Base-by-base conservation (phyloP, 2,113 vertebrate species). In the Ascaphus truei region DNA sequence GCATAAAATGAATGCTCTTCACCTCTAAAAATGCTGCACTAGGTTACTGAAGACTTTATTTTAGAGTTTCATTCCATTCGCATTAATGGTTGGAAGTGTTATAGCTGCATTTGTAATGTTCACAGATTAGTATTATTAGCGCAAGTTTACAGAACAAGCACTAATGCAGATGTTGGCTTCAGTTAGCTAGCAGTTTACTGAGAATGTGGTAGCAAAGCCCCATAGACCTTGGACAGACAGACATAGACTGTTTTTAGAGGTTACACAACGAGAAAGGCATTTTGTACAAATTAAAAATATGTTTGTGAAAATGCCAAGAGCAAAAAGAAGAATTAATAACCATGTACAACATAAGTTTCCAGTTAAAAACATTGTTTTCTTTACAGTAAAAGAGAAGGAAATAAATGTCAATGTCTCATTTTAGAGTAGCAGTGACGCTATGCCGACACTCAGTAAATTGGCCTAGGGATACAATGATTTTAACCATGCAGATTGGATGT, bases 251-350 rank as follows among this genome's bases (percentile, higher is more conserved):
- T 57, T 57, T 37, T 37, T 20, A 25, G 33, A 37, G 55, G 20
- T 57, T 59, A 59, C 56, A 59, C 13, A 7, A 59, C 26, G 36
- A 59, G 56, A 59, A 59, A 59, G 56, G 56, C 33, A 59, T 59
- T 59, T 59, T 41, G 34, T 59, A 39, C 56, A 59, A 59, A 59
- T 59, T 59, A 59, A 59, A 59, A 59, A 59, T 59, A 59, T 59
- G 56, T 22, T 26, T 34, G 56, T 39, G 22, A 26, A n/a, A 26
- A 59, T 36, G 56, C 56, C 56, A 59, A 25, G 12, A 59, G 34
- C 39, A n/a, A 33, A 37, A 57, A 33, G 33, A 59, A 59, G 36
- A 59, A 59, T 59, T 59, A 59, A 39, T 59, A 59, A 59, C 15
- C 20, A 37, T 59, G 56, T 59, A 59, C 34, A 59, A 59, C 56